Evolutionary conservation across 2,113 vertebrate genomes (phyloP), one percentile per base, ranked within the genome.

Genomic region (Cariama cristata): DNA sequence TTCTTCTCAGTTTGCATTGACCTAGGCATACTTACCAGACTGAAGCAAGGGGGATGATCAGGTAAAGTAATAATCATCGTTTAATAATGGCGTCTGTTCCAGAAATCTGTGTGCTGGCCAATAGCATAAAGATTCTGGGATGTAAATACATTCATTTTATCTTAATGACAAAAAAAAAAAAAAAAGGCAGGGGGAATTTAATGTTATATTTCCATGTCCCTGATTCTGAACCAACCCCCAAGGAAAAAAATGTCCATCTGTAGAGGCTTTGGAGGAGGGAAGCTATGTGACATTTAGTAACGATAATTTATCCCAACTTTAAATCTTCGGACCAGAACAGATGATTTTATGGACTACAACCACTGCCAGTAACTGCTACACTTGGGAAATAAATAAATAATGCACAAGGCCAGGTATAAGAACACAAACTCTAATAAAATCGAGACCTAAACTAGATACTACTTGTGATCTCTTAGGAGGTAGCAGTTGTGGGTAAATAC

Each of bases 111-210:
- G 28, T 44, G 22, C 35, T 50, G 22, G 56, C 12, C 50, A 89
- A 63, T 2, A 58, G 11, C 49, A 55, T 30, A 58, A 42, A 77
- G 22, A 73, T 28, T 14, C 35, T 26, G 13, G 24, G 35, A 50
- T 67, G 8, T 15, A 60, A 72, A 85, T 14, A 47, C 8, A 59
- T 45, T 50, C 7, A 26, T 44, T 85, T 76, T 63, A 63, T 12
- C 35, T 47, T 21, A 60, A 55, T 3, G 9, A 49, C 10, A 6
- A 49, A 42, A n/a, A 26, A 21, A 28, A 12, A 17, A 21, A 6
- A 33, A 12, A 30, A 35, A 9, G 14, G 3, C 2, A 4, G 4
- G 4, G 3, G 8, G 8, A 1, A 42, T 24, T 33, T 4, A 20
- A 44, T 60, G 13, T 13, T 40, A 13, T 40, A 10, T 44, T 94